Evolutionary conservation across 1,140 invertebrate genomes (phyloP), one percentile per base, ranked within the genome.

Genomic region (Holcopasites calliopsidis): DNA sequence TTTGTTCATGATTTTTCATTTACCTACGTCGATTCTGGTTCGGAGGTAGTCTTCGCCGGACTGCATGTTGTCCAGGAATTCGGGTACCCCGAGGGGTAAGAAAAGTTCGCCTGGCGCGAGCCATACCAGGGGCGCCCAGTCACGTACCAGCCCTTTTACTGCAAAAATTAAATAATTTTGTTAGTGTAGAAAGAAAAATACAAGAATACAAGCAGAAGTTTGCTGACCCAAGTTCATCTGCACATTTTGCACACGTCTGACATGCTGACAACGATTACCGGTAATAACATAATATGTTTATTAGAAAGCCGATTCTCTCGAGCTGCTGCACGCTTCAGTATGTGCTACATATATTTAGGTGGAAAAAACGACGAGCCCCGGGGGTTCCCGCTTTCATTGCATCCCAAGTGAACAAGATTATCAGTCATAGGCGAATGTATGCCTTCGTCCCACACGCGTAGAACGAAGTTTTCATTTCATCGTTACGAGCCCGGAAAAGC

Each of bases 71-170:
- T 92, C 86, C 18, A 95, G 86, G 82, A 94, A 95, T 70, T 94
- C 92, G 52, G 94, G 92, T 13, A 94, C 93, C 72, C 91, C 92
- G 55, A 93, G 87, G 0, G 94, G 94, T 83, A 94, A 89, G 74
- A 93, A 94, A 88, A 92, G 92, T 87, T 95, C 94, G 58, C 93
- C 92, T 8, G 94, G 94, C 57, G 93, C 93, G 38, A 95, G 87
- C 93, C 93, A 94, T 31, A 95, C 92, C n/a, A 95, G 86, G 6
- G 94, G 94, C 2, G 94, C 92, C 94, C 94, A 95, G 85, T 92
- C 89, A 66, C 85, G 90, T 61, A 93, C 91, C 21, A 93, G 74
- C 52, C 82, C 86, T 79, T 90, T 92, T 62, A 93, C 93, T 93
- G 84, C n/a, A 88, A 86, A 31, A 55, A 11, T 1, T 55, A 31